phyloP scores from a whole-genome alignment of 2,888 invertebrate genomes.

The Brachyptera putata region DNA sequence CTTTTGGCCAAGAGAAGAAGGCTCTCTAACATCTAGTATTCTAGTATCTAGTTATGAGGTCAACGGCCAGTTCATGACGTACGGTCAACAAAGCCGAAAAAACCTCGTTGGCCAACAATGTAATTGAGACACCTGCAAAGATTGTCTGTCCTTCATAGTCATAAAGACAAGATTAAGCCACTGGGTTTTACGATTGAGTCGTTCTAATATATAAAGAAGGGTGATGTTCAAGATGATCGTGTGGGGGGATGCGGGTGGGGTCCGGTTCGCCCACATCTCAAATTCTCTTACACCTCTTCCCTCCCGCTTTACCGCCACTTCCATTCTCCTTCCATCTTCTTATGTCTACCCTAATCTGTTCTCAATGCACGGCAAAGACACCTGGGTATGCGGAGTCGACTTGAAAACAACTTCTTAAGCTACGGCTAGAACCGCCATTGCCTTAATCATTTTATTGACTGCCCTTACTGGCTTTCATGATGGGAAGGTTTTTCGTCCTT shows the following conservation, averaged over 20 bases:
- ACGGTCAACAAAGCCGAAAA: neutral
- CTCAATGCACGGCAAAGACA: slow-evolving; percentile 26
- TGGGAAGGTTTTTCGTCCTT: neutral
- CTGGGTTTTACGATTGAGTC: slow-evolving; percentile 9
- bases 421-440: slow-evolving; percentile 4
- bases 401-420: slow-evolving; percentile 26
- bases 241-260: slow-evolving; percentile 15
- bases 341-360: slow-evolving; percentile 24
- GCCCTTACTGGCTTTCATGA: slow-evolving; percentile 27
- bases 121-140: slow-evolving; percentile 31
- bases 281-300: neutral
- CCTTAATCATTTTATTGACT: slow-evolving; percentile 35
- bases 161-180: slow-evolving; percentile 26
- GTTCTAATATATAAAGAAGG: slow-evolving; percentile 12
- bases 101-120: neutral
- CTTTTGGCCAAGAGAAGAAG: too few relatives aligned
- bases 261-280: slow-evolving; percentile 3
- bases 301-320: neutral
- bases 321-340: neutral
- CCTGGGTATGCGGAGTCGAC: slow-evolving; percentile 32
- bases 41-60: too few relatives aligned
- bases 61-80: too few relatives aligned
- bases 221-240: slow-evolving; percentile 4
- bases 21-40: too few relatives aligned
- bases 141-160: too few relatives aligned